Evolutionary conservation across 2,797 vertebrate genomes (phyloP).

Genomic region (Sarcophilus harrisii): DNA sequence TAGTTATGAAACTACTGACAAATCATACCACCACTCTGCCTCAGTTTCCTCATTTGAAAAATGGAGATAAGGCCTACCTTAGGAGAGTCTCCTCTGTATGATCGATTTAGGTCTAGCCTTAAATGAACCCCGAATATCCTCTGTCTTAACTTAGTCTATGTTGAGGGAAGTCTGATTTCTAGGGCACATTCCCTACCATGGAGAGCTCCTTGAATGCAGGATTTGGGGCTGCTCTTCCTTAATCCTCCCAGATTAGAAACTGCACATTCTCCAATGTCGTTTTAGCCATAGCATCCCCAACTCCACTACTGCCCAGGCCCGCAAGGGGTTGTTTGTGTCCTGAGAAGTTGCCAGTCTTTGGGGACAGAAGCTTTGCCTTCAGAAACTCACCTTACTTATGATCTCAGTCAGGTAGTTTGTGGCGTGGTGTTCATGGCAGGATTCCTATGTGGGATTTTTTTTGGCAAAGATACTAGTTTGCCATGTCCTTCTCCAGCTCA

Average conservation of each 20-base stretch:
- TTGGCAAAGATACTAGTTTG: background rate
- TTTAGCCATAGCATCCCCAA: background rate
- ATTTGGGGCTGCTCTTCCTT: background rate
- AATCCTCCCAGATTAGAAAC: background rate
- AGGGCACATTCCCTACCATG: background rate
- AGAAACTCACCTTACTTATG: background rate
- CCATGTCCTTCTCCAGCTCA: background rate
- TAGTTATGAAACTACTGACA: background rate
- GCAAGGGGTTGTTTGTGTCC: background rate
- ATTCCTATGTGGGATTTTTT: background rate
- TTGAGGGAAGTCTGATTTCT: background rate
- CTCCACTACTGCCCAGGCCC: background rate
- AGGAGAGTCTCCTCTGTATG: background rate
- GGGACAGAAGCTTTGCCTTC: background rate
- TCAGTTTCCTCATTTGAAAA: background rate
- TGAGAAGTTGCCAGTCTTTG: too few relatives aligned
- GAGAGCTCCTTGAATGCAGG: background rate
- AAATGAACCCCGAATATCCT: background rate
- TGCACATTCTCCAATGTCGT: background rate
- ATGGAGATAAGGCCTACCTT: background rate
- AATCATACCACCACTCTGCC: background rate
- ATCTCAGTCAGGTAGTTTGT: background rate
- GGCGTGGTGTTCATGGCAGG: background rate
- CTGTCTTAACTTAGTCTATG: background rate
- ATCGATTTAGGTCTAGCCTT: background rate